Percentiles rank a stretch among this genome's conserved stretches.
Conservation (phyloP, 2,888 invertebrate species). For the Halictus ligatus region DNA sequence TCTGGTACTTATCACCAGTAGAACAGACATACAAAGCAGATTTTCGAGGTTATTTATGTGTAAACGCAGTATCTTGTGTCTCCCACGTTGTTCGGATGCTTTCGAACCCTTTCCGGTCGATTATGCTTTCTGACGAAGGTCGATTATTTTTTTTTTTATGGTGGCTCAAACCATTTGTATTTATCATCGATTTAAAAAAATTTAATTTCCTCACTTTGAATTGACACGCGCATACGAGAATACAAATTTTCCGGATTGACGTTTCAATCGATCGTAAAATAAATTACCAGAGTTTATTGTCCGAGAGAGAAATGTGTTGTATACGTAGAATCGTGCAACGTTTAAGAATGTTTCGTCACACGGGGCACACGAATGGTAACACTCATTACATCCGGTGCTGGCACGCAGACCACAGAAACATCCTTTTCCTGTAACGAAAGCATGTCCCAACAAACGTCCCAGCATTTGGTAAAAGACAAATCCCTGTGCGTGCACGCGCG, state of each 20-base stretch:
- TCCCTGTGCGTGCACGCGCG: neutral
- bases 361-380: neutral
- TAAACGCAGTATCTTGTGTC: constrained; percentile 25
- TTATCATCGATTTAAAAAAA: too few species aligned
- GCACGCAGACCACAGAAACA: neutral
- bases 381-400: constrained; percentile 9
- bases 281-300: neutral
- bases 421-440: constrained; percentile 50
- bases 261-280: neutral
- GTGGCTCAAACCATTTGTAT: neutral
- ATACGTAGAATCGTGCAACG: neutral
- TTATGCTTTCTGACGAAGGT: constrained; percentile 11
- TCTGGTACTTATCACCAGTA: constrained; percentile 51
- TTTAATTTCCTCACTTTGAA: neutral
- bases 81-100: constrained; percentile 41
- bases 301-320: neutral
- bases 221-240: neutral
- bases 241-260: neutral
- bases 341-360: neutral
- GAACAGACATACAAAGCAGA: constrained; percentile 29
- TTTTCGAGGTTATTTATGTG: constrained; percentile 41
- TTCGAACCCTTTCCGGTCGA: constrained; percentile 34
- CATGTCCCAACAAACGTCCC: constrained; percentile 26
- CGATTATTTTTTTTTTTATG: neutral
- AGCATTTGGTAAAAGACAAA: constrained; percentile 37